Conservation (phyloP, 2,113 vertebrate species). For the Mirza zaza region DNA sequence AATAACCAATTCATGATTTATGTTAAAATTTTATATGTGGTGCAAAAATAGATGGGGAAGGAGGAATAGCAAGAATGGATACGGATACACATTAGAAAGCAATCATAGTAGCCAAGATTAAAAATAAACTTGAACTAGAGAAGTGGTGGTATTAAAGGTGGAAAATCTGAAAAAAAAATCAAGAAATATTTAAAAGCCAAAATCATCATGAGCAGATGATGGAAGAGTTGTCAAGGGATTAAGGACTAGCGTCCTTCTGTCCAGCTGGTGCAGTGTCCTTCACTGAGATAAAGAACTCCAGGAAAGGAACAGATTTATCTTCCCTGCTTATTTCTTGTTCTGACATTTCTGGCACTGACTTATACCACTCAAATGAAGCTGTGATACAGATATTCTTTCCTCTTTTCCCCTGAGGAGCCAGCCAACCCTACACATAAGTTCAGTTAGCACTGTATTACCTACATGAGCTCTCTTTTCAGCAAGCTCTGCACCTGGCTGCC, state of each 20-base stretch:
- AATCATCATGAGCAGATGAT: not conserved
- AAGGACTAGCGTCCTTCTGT: not conserved
- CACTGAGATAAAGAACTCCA: not conserved
- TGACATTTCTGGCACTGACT: not conserved
- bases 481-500: not conserved
- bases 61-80: too few species aligned
- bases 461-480: not conserved
- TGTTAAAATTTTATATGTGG: not conserved
- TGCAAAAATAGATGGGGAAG: not conserved
- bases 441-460: not conserved
- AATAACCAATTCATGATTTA: not conserved
- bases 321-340: not conserved
- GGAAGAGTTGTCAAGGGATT: not conserved
- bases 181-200: not conserved
- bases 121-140: not conserved
- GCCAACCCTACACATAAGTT: not conserved
- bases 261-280: not conserved
- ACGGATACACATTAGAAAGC: not conserved
- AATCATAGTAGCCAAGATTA: not conserved
- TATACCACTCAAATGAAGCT: not conserved
- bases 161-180: not conserved
- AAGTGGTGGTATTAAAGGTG: not conserved
- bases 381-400: not conserved
- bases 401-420: not conserved
- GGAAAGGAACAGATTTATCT: not conserved